These are phyloP conservation scores for Drymodes brunneopygia DNA, from an alignment of 2,113 vertebrate species.

Conservation along the genomic window DNA sequence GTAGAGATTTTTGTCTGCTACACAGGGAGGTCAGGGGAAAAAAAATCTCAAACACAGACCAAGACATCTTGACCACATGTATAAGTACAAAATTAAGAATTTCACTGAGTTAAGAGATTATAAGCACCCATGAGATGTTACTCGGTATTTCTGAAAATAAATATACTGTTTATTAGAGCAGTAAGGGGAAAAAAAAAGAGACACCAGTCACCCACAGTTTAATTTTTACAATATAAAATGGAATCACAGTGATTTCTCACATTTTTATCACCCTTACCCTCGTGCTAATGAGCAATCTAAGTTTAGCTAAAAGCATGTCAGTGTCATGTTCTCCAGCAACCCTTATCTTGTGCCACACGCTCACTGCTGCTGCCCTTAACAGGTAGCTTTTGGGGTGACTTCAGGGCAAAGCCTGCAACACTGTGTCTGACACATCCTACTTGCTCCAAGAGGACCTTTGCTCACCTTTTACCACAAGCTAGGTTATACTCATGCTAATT, in stretches of 20 bases:
- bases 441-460: background rate
- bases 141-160: background rate
- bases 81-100: background rate
- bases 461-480: background rate
- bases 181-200: fast-evolving
- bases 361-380: background rate
- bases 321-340: background rate
- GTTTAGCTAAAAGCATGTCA: background rate
- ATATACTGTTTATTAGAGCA: background rate
- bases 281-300: background rate
- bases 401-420: background rate
- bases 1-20: background rate
- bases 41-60: background rate
- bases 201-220: background rate
- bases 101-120: background rate
- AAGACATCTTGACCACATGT: background rate
- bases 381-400: background rate
- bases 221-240: background rate
- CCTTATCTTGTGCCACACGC: background rate
- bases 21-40: background rate
- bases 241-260: background rate
- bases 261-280: background rate
- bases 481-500: background rate
- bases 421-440: background rate
- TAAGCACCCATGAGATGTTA: background rate